Evolutionary conservation across 2,797 vertebrate genomes (phyloP).

Genomic region (Hemibagrus guttatus): DNA sequence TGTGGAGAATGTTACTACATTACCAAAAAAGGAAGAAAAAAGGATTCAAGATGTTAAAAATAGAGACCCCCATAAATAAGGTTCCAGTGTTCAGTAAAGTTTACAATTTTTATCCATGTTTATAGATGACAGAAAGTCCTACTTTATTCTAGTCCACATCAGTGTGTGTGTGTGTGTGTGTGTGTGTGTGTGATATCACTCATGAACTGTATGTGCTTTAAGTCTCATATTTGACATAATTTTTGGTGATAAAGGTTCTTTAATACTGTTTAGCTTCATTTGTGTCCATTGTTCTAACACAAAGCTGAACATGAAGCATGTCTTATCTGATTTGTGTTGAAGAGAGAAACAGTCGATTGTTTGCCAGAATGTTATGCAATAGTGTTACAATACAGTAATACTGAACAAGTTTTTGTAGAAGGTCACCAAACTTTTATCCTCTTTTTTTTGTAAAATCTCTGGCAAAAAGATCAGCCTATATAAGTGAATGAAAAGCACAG

Average conservation of each 20-base stretch:
- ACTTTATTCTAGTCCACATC: neutral
- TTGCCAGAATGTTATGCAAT: neutral
- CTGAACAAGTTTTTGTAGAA: neutral
- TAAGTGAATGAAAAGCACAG: slow-evolving; percentile 40
- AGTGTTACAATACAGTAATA: neutral
- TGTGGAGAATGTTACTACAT: neutral
- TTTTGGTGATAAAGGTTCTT: neutral
- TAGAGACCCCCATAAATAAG: neutral
- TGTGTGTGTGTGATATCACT: neutral
- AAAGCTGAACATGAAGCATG: neutral
- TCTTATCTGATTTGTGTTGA: neutral
- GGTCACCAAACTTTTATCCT: neutral
- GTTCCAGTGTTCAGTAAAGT: neutral
- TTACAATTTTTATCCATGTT: neutral
- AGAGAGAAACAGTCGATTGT: neutral
- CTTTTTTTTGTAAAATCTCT: slow-evolving; percentile 19
- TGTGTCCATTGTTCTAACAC: neutral
- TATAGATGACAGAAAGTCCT: neutral
- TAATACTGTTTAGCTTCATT: neutral
- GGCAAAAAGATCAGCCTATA: neutral
- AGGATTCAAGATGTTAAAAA: neutral
- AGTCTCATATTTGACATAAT: neutral
- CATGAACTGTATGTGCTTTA: neutral
- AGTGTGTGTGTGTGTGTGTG: neutral
- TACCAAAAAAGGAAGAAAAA: neutral